Evolutionary conservation across 2,888 invertebrate species (phyloP).

Genomic region (Trichogramma dendrolimi): DNA sequence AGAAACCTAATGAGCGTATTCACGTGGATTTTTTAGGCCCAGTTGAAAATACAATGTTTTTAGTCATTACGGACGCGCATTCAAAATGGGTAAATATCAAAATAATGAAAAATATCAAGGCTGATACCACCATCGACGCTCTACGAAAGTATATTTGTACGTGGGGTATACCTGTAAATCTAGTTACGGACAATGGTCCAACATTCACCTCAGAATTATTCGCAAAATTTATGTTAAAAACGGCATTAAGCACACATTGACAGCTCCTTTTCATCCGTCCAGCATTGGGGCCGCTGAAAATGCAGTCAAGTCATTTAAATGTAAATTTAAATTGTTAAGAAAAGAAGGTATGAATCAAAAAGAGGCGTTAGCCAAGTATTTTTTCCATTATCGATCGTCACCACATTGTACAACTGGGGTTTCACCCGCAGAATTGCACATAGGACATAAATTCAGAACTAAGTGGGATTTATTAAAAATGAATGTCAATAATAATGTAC

Average conservation of each 20-base stretch:
- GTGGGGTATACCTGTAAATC: slow-evolving; percentile 22
- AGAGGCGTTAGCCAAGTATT: background rate
- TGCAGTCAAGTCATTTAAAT: slow-evolving; percentile 3
- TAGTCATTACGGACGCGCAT: slow-evolving; percentile 18
- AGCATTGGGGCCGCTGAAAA: slow-evolving; percentile 3
- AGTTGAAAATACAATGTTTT: slow-evolving; percentile 11
- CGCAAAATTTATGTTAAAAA: too few relatives aligned
- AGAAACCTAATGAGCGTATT: slow-evolving; percentile 19
- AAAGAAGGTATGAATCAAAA: background rate
- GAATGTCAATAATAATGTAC: slow-evolving; percentile 14
- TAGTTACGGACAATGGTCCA: slow-evolving; percentile 23
- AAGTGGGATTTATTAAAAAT: slow-evolving; percentile 16
- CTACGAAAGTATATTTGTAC: slow-evolving; percentile 20
- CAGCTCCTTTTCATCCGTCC: too few relatives aligned
- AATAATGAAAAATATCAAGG: slow-evolving; percentile 20
- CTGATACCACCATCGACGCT: slow-evolving; percentile 14
- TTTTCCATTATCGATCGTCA: background rate
- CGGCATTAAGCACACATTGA: too few relatives aligned
- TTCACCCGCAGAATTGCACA: slow-evolving; percentile 7
- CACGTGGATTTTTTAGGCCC: slow-evolving; percentile 28
- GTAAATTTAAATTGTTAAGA: slow-evolving; percentile 18
- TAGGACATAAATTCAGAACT: slow-evolving; percentile 17
- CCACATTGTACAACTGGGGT: slow-evolving; percentile 13
- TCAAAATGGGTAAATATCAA: slow-evolving; percentile 51
- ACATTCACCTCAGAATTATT: slow-evolving; percentile 16